Evolutionary conservation across 2,113 vertebrate genomes (phyloP).

Genomic region (Camelus bactrianus): DNA sequence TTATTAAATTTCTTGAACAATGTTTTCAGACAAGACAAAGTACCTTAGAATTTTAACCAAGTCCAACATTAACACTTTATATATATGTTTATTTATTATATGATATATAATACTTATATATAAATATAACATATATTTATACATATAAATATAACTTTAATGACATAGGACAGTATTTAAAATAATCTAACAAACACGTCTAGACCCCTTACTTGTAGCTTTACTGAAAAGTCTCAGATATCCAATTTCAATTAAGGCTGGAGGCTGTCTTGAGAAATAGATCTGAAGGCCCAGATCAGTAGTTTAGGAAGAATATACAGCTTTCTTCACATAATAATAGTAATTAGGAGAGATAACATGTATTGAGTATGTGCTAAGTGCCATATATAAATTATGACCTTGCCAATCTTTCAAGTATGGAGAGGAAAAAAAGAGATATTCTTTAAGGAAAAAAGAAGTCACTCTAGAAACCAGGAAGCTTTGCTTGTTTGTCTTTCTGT

Average conservation of each 20-base stretch:
- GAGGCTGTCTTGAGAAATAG: neutral
- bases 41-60: neutral
- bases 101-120: no score
- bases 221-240: neutral
- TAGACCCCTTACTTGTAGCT: neutral
- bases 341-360: neutral
- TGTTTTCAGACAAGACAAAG: neutral
- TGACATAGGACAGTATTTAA: neutral
- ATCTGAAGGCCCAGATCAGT: neutral
- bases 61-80: neutral
- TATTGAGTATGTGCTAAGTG: neutral
- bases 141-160: neutral
- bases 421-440: neutral
- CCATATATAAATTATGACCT: neutral
- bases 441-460: neutral
- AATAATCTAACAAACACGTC: neutral
- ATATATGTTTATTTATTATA: no score
- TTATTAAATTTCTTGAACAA: slow-evolving; percentile 32
- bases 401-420: neutral
- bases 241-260: neutral
- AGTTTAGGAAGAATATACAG: neutral
- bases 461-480: neutral
- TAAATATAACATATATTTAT: no score
- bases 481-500: neutral
- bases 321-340: neutral